Base-by-base conservation (phyloP, 2,113 vertebrate species). In the Xenotilapia longispinis region DNA sequence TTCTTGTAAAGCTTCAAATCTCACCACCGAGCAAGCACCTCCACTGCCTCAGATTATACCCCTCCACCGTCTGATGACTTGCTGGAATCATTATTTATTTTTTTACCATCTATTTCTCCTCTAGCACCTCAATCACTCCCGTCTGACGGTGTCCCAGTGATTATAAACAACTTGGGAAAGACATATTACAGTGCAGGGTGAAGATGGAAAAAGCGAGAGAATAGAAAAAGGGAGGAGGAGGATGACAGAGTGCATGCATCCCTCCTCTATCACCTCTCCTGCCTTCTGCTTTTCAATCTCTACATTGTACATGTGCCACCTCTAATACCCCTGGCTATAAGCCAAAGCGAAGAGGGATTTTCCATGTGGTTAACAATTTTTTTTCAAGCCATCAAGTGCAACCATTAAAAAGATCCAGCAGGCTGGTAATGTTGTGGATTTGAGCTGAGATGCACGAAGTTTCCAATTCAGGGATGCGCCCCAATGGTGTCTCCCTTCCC, bases 381-480 rank as follows among this genome's bases (percentile, higher is more conserved):
- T 91, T 94, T 94, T 94, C 84, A 90, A 89, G 86, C 89, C 92
- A 91, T 93, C 88, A 91, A 89, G 89, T 83, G 82, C 83, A 49
- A 11, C 87, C 89, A 94, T 95, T 95, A 92, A 93, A 73, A 92
- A 60, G 82, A 84, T 88, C 60, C 75, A 82, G 89, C 83, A 87
- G 91, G 84, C 84, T 91, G 82, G 91, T 89, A 89, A 94, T 92
- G 88, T 84, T 85, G 75, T 88, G 90, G 91, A 93, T 95, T 95
- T 94, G 84, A 91, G 94, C 93, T 87, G 73, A 94, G 91, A 95
- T 87, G 90, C 93, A 92, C 87, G 28, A 73, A 87, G 93, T 94
- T 94, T 93, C 90, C 19, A 4, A 87, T 91, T 90, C 83, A 47
- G 68, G 83, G 70, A 88, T 80, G 38, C 7, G 31, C 75, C 80